Percentiles rank a stretch among this genome's conserved stretches.
Evolutionary conservation across 1,140 invertebrate species (phyloP).

Genomic region (Ceratosolen solmsi): DNA sequence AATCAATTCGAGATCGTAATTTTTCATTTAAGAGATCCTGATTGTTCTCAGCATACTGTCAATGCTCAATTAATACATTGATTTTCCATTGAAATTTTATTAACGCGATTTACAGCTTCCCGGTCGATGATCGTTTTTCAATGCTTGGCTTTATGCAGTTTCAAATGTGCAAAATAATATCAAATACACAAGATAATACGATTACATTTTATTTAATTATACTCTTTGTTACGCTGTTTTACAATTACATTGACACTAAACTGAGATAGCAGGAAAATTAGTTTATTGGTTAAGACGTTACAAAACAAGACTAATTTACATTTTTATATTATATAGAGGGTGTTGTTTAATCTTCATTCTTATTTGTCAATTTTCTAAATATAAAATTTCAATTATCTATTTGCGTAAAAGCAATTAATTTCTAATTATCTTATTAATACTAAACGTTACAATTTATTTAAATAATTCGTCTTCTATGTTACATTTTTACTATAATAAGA

Average conservation of each 20-base stretch:
- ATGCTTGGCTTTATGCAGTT: too few species aligned
- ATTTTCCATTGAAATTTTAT: not conserved
- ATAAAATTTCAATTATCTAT: slow-evolving; percentile 4
- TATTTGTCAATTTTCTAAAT: too few species aligned
- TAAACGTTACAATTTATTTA: not conserved
- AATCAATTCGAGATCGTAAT: slow-evolving; percentile 72
- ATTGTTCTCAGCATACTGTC: slow-evolving; percentile 57
- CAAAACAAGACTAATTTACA: slow-evolving; percentile 31
- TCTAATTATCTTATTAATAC: not conserved
- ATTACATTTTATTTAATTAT: not conserved
- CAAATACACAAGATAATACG: not conserved
- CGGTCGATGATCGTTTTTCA: too few species aligned
- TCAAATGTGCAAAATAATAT: not conserved
- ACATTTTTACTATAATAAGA: slow-evolving; percentile 8
- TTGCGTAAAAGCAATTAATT: not conserved
- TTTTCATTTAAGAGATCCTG: slow-evolving; percentile 55
- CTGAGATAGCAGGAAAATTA: slow-evolving; percentile 46
- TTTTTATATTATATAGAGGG: slow-evolving; percentile 42
- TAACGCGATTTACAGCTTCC: too few species aligned
- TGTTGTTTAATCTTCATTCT: slow-evolving; percentile 32
- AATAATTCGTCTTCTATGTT: not conserved
- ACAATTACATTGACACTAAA: slow-evolving; percentile 47
- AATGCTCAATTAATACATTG: slow-evolving; percentile 49
- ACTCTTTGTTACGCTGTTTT: too few species aligned
- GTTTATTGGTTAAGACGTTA: slow-evolving; percentile 35